A percentile compares a stretch with the other conserved stretches of the same genome.
Conservation (phyloP, 2,113 vertebrate genomes). For the Pyrgilauda ruficollis region DNA sequence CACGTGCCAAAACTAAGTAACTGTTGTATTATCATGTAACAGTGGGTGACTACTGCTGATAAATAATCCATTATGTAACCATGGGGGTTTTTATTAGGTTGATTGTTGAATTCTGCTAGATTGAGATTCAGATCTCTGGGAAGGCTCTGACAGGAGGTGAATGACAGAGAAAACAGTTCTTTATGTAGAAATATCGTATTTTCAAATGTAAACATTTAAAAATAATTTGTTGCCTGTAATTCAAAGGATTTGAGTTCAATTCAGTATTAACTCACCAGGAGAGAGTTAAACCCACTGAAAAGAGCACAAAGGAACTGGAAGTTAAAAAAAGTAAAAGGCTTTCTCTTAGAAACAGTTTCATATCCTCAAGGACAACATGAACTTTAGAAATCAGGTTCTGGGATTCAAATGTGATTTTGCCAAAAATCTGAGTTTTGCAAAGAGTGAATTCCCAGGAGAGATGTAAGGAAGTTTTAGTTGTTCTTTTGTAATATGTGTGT, state of each 20-base stretch:
- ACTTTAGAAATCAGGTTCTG: background rate
- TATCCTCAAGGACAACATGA: background rate
- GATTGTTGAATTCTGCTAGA: background rate
- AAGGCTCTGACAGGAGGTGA: background rate
- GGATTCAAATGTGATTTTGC: background rate
- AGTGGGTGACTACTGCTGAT: background rate
- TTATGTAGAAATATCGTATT: background rate
- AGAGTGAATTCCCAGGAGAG: background rate
- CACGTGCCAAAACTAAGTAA: background rate
- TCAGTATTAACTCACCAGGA: background rate
- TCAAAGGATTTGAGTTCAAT: background rate
- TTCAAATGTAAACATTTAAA: background rate
- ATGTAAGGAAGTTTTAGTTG: background rate
- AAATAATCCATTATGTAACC: background rate
- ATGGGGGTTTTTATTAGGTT: background rate
- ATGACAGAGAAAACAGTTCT: background rate
- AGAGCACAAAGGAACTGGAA: background rate
- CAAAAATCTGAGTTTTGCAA: background rate
- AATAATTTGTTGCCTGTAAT: background rate
- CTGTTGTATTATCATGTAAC: fast-evolving
- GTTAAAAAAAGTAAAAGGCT: background rate
- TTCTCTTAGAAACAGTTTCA: background rate
- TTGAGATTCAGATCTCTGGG: background rate
- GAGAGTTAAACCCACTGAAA: background rate
- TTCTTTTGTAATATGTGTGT: background rate